Conservation (phyloP, 2,888 invertebrate genomes). For the Amphimallon solstitiale region DNA sequence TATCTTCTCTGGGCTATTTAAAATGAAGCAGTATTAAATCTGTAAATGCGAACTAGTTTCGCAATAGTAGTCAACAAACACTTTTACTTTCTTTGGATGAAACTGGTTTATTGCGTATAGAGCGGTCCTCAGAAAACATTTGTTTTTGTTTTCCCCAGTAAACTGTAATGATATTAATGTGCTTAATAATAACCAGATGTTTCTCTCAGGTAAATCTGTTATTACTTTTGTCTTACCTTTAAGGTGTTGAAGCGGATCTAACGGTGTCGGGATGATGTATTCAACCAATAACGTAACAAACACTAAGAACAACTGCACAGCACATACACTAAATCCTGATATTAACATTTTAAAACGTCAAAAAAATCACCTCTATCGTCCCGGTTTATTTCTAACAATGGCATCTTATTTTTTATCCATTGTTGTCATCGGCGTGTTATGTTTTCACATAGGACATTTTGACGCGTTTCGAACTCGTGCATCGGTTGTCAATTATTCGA, state of each 20-base stretch:
- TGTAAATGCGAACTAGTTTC: conserved; percentile 16
- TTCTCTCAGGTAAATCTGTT: background rate
- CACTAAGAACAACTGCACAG: conserved; percentile 40
- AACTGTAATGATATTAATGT: too few species aligned
- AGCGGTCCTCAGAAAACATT: background rate
- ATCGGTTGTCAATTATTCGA: conserved; percentile 2
- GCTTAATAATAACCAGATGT: background rate
- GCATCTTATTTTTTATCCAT: conserved; percentile 34
- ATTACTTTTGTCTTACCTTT: conserved; percentile 42
- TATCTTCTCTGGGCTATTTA: background rate
- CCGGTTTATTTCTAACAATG: conserved; percentile 13
- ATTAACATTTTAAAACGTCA: conserved; percentile 43
- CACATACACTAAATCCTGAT: conserved; percentile 36
- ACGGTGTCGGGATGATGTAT: conserved; percentile 45
- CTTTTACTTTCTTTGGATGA: conserved; percentile 23
- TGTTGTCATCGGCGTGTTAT: conserved; percentile 14
- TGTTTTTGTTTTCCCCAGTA: too few species aligned
- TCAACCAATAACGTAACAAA: conserved; percentile 43
- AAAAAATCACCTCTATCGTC: conserved; percentile 2
- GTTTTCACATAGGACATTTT: background rate
- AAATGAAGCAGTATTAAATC: background rate
- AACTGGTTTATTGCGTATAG: conserved; percentile 22
- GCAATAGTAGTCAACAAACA: conserved; percentile 18
- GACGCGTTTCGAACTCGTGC: conserved; percentile 15
- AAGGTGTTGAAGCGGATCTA: conserved; percentile 46